Evolutionary conservation across 2,113 vertebrate genomes (phyloP).

Genomic region (Pardalotus punctatus): DNA sequence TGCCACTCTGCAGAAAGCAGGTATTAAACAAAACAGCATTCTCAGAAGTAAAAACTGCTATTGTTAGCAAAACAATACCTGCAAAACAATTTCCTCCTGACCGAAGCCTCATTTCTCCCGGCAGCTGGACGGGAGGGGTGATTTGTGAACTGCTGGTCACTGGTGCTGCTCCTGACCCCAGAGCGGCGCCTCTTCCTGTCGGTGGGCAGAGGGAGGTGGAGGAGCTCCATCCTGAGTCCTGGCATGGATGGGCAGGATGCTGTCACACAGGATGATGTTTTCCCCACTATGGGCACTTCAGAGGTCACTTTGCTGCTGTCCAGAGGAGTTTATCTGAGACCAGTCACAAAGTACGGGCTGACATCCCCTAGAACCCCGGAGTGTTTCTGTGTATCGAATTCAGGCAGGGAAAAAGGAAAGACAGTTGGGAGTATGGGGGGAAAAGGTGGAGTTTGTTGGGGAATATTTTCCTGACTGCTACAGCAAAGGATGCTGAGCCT

Average conservation of each 20-base stretch:
- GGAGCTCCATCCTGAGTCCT: background rate
- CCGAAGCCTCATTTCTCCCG: conserved; percentile 25
- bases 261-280: fast-evolving
- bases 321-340: background rate
- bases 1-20: conserved; percentile 61
- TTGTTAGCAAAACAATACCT: conserved; percentile 74
- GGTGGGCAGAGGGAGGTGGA: background rate
- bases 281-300: background rate
- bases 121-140: background rate
- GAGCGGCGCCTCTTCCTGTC: background rate
- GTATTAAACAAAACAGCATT: conserved; percentile 69
- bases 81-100: conserved; percentile 57
- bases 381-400: fast-evolving
- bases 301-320: background rate
- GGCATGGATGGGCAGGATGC: fast-evolving
- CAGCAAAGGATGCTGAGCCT: background rate
- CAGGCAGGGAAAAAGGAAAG: background rate
- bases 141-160: conserved; percentile 9
- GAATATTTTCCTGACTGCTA: background rate
- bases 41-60: conserved; percentile 61
- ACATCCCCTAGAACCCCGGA: background rate
- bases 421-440: fast-evolving
- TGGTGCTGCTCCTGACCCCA: background rate
- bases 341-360: no score
- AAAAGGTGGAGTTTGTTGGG: background rate